Percentiles rank a stretch among this genome's conserved stretches.
Conservation (phyloP, 2,888 invertebrate species). For the Malachius bipustulatus region DNA sequence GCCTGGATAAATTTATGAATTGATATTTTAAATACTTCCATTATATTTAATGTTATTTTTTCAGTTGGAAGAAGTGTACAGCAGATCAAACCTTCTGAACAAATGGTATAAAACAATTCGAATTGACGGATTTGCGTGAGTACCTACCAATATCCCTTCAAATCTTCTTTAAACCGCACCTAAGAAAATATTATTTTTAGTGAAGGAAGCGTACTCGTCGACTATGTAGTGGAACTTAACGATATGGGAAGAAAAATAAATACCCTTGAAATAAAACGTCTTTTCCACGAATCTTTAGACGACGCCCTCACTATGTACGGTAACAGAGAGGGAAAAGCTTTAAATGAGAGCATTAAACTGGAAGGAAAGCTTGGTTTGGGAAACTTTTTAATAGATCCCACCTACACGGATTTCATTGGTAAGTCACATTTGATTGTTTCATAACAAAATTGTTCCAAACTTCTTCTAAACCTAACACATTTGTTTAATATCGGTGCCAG, state of each 20-base stretch:
- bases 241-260: constrained; percentile 59
- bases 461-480: no score
- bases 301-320: constrained; percentile 29
- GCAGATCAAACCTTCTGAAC: constrained; percentile 57
- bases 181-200: constrained; percentile 36
- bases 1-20: background rate
- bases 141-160: no score
- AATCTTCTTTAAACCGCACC: no score
- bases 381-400: constrained; percentile 71
- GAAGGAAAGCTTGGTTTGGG: constrained; percentile 63
- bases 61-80: constrained; percentile 74
- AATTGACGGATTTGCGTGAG: constrained; percentile 69
- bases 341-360: constrained; percentile 38
- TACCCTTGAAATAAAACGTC: constrained; percentile 57
- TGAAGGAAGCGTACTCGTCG: constrained; percentile 76
- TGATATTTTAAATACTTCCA: background rate
- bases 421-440: no score
- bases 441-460: no score
- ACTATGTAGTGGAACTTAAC: constrained; percentile 74
- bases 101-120: constrained; percentile 78
- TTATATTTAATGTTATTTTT: constrained; percentile 15
- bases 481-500: no score
- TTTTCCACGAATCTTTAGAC: constrained; percentile 50
- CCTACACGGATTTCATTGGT: constrained; percentile 83
- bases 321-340: constrained; percentile 31